Percentiles rank a stretch among this genome's conserved stretches.
Conservation (phyloP, 2,113 vertebrate species). For the Hippocampus zosterae region DNA sequence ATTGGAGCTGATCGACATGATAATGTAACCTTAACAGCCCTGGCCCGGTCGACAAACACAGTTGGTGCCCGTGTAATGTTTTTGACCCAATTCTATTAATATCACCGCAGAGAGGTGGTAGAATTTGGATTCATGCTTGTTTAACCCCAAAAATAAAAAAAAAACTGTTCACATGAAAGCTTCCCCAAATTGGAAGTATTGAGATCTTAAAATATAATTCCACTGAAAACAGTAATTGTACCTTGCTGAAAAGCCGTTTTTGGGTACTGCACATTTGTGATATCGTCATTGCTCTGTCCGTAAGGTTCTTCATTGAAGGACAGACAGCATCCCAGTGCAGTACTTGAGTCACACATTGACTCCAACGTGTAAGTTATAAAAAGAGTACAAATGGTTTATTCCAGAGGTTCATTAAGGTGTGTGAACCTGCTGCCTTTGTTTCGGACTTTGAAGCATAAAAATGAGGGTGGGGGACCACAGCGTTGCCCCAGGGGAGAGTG, state of each 20-base stretch:
- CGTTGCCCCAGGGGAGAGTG: constrained; percentile 41
- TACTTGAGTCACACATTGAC: no score
- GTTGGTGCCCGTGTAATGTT: constrained; percentile 11
- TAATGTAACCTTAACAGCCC: no score
- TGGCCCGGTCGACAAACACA: background rate
- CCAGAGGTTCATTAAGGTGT: background rate
- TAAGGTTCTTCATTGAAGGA: background rate
- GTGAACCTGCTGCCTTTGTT: constrained; percentile 19
- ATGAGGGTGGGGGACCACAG: constrained; percentile 40
- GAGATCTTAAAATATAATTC: background rate
- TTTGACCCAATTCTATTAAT: constrained; percentile 7
- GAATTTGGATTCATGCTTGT: constrained; percentile 13
- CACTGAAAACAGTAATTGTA: constrained; percentile 12
- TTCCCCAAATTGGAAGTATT: constrained; percentile 7
- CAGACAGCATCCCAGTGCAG: background rate
- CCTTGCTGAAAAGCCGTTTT: background rate
- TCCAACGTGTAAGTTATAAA: no score
- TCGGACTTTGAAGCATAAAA: constrained; percentile 33
- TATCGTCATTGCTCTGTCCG: background rate
- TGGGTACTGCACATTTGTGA: background rate
- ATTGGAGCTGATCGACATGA: no score
- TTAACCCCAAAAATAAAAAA: background rate
- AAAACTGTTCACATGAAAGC: constrained; percentile 9
- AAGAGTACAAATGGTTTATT: no score
- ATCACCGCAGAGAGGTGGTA: constrained; percentile 10